A percentile compares a stretch with the other conserved stretches of the same genome.
These are phyloP conservation scores for Bufotes viridis DNA, from an alignment of 2,797 vertebrate species.

Conservation along the genomic window DNA sequence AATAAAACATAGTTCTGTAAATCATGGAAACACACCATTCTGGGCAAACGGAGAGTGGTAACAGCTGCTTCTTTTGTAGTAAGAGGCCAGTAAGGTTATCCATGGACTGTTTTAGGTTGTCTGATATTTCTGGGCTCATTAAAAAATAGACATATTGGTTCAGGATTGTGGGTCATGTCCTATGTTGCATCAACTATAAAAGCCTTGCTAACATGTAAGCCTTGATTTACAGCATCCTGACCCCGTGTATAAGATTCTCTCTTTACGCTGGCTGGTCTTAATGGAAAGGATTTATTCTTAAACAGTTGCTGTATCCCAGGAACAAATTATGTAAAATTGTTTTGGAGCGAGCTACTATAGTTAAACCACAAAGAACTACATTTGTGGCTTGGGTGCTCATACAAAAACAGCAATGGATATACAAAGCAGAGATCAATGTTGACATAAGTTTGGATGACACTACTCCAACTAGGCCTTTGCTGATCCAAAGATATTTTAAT, in stretches of 20 bases:
- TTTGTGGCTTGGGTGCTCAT: neutral
- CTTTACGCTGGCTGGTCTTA: neutral
- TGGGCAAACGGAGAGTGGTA: conserved; percentile 9
- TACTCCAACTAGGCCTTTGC: neutral
- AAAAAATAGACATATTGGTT: neutral
- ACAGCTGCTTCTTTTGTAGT: neutral
- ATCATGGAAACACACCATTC: neutral
- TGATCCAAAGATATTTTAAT: conserved; percentile 1
- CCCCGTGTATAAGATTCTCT: neutral
- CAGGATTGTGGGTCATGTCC: neutral
- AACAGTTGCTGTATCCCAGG: neutral
- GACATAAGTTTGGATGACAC: neutral
- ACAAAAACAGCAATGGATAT: neutral
- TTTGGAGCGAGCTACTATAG: neutral
- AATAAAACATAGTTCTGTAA: conserved; percentile 1
- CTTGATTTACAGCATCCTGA: neutral
- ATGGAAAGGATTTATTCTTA: neutral
- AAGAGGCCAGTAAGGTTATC: neutral
- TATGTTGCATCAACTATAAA: neutral
- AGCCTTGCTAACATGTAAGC: neutral
- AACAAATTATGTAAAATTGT: neutral
- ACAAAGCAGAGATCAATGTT: neutral
- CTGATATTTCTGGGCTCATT: neutral
- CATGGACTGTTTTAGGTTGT: neutral
- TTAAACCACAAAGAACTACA: neutral